phyloP scores from a whole-genome alignment of 2,888 invertebrate genomes.

The Amiota mariae region DNA sequence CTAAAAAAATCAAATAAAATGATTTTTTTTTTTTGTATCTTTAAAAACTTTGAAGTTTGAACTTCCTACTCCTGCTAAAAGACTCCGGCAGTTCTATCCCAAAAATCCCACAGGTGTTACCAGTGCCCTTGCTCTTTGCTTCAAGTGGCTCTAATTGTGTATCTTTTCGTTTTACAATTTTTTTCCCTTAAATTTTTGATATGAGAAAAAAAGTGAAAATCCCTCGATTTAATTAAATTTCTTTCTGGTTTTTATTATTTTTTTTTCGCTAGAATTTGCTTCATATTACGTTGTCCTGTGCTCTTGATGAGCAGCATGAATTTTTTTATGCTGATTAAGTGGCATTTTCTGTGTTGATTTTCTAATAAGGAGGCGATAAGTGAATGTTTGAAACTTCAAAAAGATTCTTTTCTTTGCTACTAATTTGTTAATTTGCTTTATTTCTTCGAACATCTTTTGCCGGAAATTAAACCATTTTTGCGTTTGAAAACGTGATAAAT shows the following conservation, averaged over 20 bases:
- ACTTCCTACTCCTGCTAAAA: constrained; percentile 1
- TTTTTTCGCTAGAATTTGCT: constrained; percentile 65
- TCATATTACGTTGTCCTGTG: constrained; percentile 45
- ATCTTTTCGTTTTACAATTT: background rate
- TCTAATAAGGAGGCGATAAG: constrained; percentile 34
- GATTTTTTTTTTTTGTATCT: constrained; percentile 20
- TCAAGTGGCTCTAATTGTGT: constrained; percentile 9
- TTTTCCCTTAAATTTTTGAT: constrained; percentile 5
- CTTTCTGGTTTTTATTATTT: constrained; percentile 53
- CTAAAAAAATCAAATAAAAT: background rate
- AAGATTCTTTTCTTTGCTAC: constrained; percentile 41
- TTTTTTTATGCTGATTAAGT: constrained; percentile 64
- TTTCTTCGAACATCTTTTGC: constrained; percentile 41
- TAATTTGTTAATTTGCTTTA: constrained; percentile 48
- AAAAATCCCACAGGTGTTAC: constrained; percentile 60
- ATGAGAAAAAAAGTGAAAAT: constrained; percentile 38
- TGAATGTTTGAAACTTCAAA: constrained; percentile 48
- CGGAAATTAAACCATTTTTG: constrained; percentile 57
- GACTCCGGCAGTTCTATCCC: background rate
- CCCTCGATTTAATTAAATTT: constrained; percentile 62
- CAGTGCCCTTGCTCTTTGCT: constrained; percentile 48
- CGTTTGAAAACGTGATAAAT: too few relatives aligned
- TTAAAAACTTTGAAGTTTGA: constrained; percentile 31
- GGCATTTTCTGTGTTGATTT: constrained; percentile 43
- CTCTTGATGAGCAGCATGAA: constrained; percentile 34